A percentile compares a stretch with the other conserved stretches of the same genome.
Conservation (phyloP, 2,888 invertebrate genomes). For the Nasonia oneida region DNA sequence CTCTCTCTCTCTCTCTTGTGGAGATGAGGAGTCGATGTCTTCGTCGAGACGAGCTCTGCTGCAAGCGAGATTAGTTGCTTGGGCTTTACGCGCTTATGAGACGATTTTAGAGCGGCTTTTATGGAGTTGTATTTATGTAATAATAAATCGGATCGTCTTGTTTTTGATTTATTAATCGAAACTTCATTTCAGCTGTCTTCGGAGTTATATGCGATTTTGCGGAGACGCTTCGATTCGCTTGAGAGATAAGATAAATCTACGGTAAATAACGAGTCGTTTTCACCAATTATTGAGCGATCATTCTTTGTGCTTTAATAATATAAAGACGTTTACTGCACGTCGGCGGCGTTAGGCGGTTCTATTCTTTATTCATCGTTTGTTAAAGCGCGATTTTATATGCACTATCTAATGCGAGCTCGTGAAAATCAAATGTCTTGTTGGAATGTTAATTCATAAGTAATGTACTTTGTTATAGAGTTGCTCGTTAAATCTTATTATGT, state of each 20-base stretch:
- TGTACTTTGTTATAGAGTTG: not conserved
- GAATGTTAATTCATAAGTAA: not conserved
- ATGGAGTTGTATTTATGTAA: too few relatives aligned
- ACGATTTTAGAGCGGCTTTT: too few relatives aligned
- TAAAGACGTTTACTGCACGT: not conserved
- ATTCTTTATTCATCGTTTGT: not conserved
- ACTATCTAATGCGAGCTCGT: not conserved
- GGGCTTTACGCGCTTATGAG: too few relatives aligned
- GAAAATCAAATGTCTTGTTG: not conserved
- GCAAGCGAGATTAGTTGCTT: too few relatives aligned
- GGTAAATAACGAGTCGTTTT: not conserved
- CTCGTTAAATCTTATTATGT: not conserved
- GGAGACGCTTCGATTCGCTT: not conserved
- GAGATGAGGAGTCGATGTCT: not conserved
- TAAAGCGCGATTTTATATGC: not conserved
- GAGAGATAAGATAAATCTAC: not conserved
- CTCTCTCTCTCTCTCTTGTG: slow-evolving; percentile 10
- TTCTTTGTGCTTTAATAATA: not conserved
- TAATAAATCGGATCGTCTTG: not conserved
- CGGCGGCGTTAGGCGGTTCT: not conserved
- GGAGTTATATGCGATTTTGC: not conserved
- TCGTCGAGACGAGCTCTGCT: too few relatives aligned
- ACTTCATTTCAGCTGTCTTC: not conserved
- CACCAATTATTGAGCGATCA: not conserved
- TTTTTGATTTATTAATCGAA: not conserved